Conservation (phyloP, 2,113 vertebrate genomes). For the Calypte anna region DNA sequence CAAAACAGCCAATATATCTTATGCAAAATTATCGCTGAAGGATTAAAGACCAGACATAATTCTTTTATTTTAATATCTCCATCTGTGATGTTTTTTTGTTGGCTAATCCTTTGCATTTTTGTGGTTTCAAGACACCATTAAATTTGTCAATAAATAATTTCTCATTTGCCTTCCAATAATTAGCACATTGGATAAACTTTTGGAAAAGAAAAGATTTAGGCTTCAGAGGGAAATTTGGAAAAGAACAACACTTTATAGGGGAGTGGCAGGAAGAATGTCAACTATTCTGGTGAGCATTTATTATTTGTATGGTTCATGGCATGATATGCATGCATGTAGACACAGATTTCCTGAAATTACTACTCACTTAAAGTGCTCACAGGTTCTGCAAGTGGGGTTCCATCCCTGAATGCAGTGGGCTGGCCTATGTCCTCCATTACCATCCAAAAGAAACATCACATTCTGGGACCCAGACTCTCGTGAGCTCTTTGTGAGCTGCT, state of each 20-base stretch:
- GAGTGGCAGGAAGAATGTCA: constrained; percentile 22
- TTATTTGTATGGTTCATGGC: background rate
- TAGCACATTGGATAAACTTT: background rate
- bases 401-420: background rate
- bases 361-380: background rate
- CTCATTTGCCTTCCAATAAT: constrained; percentile 35
- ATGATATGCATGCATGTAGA: background rate
- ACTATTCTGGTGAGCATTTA: constrained; percentile 33
- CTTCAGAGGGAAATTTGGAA: constrained; percentile 35
- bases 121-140: constrained; percentile 53
- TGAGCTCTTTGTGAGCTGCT: background rate
- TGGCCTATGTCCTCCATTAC: background rate
- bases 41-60: constrained; percentile 42
- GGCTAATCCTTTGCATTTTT: constrained; percentile 63
- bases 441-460: background rate
- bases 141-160: constrained; percentile 39
- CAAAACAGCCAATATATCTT: background rate
- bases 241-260: background rate
- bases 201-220: constrained; percentile 9
- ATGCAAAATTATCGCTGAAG: constrained; percentile 18
- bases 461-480: background rate
- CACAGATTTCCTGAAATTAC: background rate
- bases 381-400: background rate
- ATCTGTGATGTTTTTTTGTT: constrained; percentile 47
- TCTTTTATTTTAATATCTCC: constrained; percentile 49